Base-by-base conservation (phyloP, 2,113 vertebrate genomes). In the Nyctereutes procyonoides region DNA sequence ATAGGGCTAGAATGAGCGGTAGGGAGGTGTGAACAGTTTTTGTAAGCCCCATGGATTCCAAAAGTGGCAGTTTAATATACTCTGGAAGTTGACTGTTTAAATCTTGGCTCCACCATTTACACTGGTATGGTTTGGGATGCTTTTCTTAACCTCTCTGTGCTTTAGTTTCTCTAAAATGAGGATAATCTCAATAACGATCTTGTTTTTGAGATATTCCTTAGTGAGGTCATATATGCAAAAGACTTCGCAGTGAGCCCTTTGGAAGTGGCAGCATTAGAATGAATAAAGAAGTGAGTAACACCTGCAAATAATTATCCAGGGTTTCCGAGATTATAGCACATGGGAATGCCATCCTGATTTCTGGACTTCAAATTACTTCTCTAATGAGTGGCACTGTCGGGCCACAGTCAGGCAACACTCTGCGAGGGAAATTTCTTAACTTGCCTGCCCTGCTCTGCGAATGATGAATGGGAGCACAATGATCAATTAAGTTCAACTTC, bases 1-100 rank as follows among this genome's bases (percentile, higher is more conserved):
- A 26, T 5, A 8, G 24, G 8, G n/a, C 8, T 51, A 28, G 12
- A 7, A 7, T 19, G 7, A 20, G 0, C 12, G 9, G 20, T 24
- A 14, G 30, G 48, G 7, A 63, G 14, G 8, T n/a, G 12, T 38
- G 28, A 55, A 19, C 30, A n/a, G 17, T n/a, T 24, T 19, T 19
- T 91, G 22, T 60, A 19, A 93, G 63, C 20, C 28, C 51, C 48
- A 0, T 1, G 15, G 35, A n/a, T 67, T 88, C 67, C 63, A 17
- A 35, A 93, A n/a, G 12, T 10, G 56, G 16, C 22, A 28, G 3
- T 69, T 90, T 53, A 60, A 30, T 24, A 38, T 4, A n/a, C 55
- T 73, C 74, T 16, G 56, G 35, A 62, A 30, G 14, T 80, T 13
- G 1, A 38, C 24, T 13, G 9, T 90, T 95, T 90, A 55, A 69